Evolutionary conservation across 1,140 invertebrate species (phyloP), one percentile per base, ranked within the genome.

Genomic region (Trichomalopsis sarcophagae): DNA sequence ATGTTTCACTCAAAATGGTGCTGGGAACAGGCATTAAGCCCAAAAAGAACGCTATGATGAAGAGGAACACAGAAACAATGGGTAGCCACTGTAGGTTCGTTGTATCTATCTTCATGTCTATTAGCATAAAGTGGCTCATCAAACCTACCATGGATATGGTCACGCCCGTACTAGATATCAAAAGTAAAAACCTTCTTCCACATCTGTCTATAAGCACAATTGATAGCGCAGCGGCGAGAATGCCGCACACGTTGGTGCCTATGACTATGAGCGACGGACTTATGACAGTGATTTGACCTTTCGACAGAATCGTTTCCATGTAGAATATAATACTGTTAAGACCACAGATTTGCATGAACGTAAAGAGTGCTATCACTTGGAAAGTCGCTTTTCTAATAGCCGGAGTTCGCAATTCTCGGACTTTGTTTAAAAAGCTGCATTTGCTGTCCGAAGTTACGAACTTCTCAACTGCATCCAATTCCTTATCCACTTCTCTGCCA

Each of bases 321-420:
- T 97, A 97, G 55, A 96, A 95, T 86, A 95, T 95, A 36, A 97
- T 93, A 2, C 95, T 96, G 81, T 96, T 96, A 23, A 96, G 95
- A 2, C 96, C 96, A 81, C 95, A 96, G 62, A 97, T 94, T 89
- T 97, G 96, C 90, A 97, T 96, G n/a, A 96, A 95, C 5, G 95
- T 93, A 88, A 96, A 96, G 82, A 97, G 92, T 17, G 95, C 91
- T 62, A 95, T 88, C 44, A 95, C 93, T 62, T 97, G 95, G 11
- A 95, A 89, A 2, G 97, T 91, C 10, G 95, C 95, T 85, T 94
- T 95, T 81, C 94, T 93, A 89, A 82, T 40, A 13, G 36, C 21
- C 23, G 14, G n/a, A 10, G 40, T 74, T 68, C 74, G 82, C 11
- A 82, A 81, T 75, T 81, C 50, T 14, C 73, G 21, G 7, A 87